phyloP scores from a whole-genome alignment of 2,888 invertebrate species.

The Serrognathus titanus region DNA sequence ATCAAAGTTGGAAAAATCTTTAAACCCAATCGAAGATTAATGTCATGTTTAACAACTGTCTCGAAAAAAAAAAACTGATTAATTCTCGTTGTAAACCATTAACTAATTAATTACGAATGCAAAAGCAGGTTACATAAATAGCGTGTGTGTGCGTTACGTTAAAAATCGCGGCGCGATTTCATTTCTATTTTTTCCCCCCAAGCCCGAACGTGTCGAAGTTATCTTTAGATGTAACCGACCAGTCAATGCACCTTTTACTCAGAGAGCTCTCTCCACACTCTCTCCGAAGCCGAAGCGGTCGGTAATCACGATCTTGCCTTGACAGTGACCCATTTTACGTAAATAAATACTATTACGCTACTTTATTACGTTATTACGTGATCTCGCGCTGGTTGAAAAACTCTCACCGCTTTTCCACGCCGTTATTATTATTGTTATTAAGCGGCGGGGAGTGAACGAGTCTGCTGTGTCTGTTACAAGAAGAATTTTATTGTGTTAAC shows the following conservation, averaged over 20 bases:
- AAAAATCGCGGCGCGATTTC: no score
- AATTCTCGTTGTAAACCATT: no score
- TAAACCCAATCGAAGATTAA: no score
- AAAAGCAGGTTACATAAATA: no score
- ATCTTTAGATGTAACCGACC: slow-evolving; percentile 3
- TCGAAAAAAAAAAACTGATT: no score
- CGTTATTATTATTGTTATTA: neutral
- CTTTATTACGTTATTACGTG: slow-evolving; percentile 17
- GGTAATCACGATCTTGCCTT: slow-evolving; percentile 32
- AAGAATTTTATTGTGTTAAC: neutral
- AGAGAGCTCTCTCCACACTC: slow-evolving; percentile 14
- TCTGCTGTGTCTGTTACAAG: neutral
- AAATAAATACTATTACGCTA: slow-evolving; percentile 26
- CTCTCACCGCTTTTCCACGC: neutral
- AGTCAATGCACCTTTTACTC: slow-evolving; percentile 9
- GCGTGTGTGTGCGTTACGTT: no score
- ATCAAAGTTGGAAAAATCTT: no score
- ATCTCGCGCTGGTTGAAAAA: slow-evolving; percentile 5
- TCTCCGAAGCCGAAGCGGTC: slow-evolving; percentile 20
- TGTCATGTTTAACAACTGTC: no score
- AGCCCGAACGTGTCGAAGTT: neutral
- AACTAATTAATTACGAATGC: no score
- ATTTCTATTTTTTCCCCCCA: neutral
- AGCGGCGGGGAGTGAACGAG: neutral
- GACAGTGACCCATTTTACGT: slow-evolving; percentile 37